Base-by-base conservation (phyloP, 2,797 vertebrate species). In the Craterocephalus amniculus region DNA sequence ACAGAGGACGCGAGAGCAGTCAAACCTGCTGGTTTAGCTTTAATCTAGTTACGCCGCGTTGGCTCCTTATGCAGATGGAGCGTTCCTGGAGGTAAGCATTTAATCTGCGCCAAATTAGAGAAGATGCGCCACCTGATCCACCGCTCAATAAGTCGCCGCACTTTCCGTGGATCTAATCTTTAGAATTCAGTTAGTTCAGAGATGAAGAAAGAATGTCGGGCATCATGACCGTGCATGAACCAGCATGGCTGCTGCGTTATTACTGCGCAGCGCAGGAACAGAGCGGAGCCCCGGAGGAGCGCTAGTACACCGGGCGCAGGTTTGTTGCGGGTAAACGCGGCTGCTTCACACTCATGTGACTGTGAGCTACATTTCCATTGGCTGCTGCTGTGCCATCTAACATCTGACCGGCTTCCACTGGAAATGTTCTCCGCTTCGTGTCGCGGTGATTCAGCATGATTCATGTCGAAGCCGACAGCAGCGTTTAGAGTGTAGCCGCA, bases 321-420 rank as follows among this genome's bases (percentile, higher is more conserved):
- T 91, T 90, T 88, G 88, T 89, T 56, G 65, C 57, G 22, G 67
- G 69, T 71, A 59, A 74, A 34, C 11, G 49, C 86, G 84, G 83
- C 91, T 91, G 87, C 83, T 80, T 72, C 75, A 76, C 74, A 54
- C 66, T 32, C 85, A 36, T 76, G 67, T 86, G 70, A 58, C 78
- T 83, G 64, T 67, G 49, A 81, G 67, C 75, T 79, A 66, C 80
- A 72, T 81, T 63, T 57, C 74, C 87, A 78, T 83, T 77, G 84
- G 83, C 74, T 89, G 72, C 54, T 55, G 61, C 76, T 83, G 74
- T 83, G 78, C 74, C 83, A 80, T 88, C 70, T 69, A 84, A 87
- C 74, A 78, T 86, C 79, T 75, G 79, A 88, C 81, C 86, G 80
- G 88, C 88, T 89, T 89, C 74, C 86, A 88, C 84, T 72, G 76